These are phyloP conservation scores for Baccha elongata DNA, from an alignment of 2,888 invertebrate species.

Conservation along the genomic window DNA sequence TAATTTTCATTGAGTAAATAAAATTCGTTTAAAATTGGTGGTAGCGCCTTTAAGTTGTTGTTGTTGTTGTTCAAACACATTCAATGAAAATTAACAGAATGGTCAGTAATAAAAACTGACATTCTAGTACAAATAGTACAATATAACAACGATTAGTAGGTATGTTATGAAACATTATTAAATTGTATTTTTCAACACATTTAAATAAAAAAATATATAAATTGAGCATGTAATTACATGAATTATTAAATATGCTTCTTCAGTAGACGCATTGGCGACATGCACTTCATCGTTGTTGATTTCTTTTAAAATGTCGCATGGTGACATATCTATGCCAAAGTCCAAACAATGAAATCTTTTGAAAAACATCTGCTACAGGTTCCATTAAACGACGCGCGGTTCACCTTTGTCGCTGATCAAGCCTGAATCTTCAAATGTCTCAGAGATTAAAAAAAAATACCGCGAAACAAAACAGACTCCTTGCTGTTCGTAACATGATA, in stretches of 20 bases:
- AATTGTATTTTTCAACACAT: too few species aligned
- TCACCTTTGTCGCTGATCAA: conserved; percentile 22
- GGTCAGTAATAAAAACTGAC: too few species aligned
- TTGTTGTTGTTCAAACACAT: too few species aligned
- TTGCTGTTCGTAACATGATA: conserved; percentile 25
- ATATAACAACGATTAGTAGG: too few species aligned
- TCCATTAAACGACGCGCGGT: conserved; percentile 15
- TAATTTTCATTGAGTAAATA: too few species aligned
- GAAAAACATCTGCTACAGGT: conserved; percentile 10
- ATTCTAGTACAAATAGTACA: too few species aligned
- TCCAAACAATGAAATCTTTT: conserved; percentile 1
- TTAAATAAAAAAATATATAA: too few species aligned
- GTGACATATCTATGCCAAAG: conserved; percentile 26
- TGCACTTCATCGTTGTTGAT: conserved; percentile 21
- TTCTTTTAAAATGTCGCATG: conserved; percentile 2
- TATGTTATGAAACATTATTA: too few species aligned
- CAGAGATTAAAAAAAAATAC: conserved; percentile 13
- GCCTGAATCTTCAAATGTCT: conserved; percentile 26
- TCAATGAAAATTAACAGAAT: too few species aligned
- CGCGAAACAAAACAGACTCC: conserved; percentile 22
- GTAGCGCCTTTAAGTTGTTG: too few species aligned
- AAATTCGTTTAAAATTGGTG: too few species aligned
- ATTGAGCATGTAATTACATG: too few species aligned
- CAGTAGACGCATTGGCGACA: conserved; percentile 28
- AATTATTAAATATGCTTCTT: not conserved